Percentiles rank a stretch among this genome's conserved stretches.
Conservation (phyloP, 2,113 vertebrate species). For the Cyphomyrus plagiostoma region DNA sequence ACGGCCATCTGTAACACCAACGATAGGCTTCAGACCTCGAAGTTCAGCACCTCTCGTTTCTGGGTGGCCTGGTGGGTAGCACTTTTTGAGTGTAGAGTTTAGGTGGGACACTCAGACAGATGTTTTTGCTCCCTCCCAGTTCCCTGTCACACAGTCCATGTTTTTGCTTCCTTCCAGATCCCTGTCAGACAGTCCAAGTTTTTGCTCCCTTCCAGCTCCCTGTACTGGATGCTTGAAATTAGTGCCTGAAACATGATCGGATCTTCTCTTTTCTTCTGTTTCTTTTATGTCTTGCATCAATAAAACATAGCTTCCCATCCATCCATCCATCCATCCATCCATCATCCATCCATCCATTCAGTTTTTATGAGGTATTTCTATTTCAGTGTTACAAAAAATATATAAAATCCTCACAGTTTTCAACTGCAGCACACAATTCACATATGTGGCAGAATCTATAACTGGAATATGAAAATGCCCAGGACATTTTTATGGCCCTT, state of each 20-base stretch:
- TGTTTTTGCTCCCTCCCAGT: background rate
- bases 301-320: background rate
- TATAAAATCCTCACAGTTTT: background rate
- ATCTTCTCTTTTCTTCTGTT: background rate
- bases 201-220: background rate
- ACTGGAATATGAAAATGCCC: background rate
- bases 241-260: background rate
- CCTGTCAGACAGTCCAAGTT: background rate
- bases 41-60: background rate
- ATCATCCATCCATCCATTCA: background rate
- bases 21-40: background rate
- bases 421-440: background rate
- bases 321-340: no score
- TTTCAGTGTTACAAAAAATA: background rate
- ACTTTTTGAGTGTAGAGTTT: background rate
- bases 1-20: background rate
- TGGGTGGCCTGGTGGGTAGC: background rate
- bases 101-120: background rate
- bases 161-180: background rate
- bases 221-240: background rate
- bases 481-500: background rate
- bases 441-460: background rate
- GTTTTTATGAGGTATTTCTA: background rate
- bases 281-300: background rate
- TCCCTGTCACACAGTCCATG: background rate